Evolutionary conservation across 2,888 invertebrate genomes (phyloP).

Genomic region (Buathra laborator): DNA sequence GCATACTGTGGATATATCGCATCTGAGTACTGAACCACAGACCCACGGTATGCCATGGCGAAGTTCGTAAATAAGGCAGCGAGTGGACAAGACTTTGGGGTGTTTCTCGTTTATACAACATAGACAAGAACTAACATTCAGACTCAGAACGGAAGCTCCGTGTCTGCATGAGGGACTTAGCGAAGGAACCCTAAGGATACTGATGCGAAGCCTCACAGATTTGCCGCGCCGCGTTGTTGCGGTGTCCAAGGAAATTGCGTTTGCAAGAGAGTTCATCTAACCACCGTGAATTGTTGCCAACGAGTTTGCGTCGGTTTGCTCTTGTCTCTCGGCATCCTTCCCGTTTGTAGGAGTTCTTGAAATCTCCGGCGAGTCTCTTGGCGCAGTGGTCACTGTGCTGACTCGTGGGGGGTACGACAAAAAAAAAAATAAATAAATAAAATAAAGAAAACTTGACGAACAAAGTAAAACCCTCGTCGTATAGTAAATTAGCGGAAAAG

Average conservation of each 20-base stretch:
- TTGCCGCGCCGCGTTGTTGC: conserved; percentile 23
- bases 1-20: conserved; percentile 11
- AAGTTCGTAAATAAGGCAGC: conserved; percentile 55
- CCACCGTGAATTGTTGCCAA: conserved; percentile 42
- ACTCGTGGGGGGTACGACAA: background rate
- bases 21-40: conserved; percentile 24
- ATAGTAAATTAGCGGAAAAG: conserved; percentile 38
- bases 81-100: conserved; percentile 10
- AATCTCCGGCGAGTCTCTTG: conserved; percentile 1
- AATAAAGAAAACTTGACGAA: background rate
- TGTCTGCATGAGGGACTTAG: conserved; percentile 18
- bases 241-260: conserved; percentile 59
- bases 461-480: conserved; percentile 7
- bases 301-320: conserved; percentile 40
- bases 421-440: background rate
- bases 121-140: conserved; percentile 42
- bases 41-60: conserved; percentile 26
- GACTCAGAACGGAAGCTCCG: conserved; percentile 13
- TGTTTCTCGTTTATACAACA: conserved; percentile 13
- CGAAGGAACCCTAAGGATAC: conserved; percentile 13
- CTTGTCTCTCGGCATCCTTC: conserved; percentile 11
- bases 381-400: background rate
- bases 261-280: conserved; percentile 54
- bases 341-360: background rate
- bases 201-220: conserved; percentile 14